Conservation (phyloP, 2,113 vertebrate genomes). For the Phycodurus eques region DNA sequence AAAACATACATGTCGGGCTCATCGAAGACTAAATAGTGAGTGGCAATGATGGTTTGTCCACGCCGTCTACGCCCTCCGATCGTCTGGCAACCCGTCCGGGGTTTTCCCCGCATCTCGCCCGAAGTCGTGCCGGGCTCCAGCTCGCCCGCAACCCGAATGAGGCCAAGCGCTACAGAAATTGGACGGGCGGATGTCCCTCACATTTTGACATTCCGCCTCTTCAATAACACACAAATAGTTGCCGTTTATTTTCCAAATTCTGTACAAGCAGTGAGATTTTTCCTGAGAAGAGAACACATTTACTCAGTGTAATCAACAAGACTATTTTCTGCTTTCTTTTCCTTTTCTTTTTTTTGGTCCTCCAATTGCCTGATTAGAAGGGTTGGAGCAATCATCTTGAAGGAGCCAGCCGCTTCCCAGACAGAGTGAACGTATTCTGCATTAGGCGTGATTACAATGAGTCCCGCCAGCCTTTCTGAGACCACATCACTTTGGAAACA, state of each 20-base stretch:
- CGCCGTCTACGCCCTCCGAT: no score
- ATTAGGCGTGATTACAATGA: slow-evolving; percentile 6
- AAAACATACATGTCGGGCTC: no score
- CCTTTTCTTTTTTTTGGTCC: not conserved
- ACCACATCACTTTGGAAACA: slow-evolving; percentile 3
- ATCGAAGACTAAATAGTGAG: no score
- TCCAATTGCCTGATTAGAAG: slow-evolving; percentile 4
- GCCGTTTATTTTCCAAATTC: not conserved
- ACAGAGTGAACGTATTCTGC: not conserved
- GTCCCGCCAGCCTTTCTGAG: slow-evolving; percentile 2
- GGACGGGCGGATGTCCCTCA: not conserved
- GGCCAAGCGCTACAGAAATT: not conserved
- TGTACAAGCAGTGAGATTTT: not conserved
- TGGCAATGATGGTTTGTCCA: no score
- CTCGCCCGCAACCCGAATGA: no score
- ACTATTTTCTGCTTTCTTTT: not conserved
- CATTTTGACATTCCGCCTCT: not conserved
- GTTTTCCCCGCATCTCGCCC: no score
- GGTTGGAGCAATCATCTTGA: not conserved
- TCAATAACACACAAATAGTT: not conserved
- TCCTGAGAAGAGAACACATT: not conserved
- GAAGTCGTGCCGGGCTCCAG: no score
- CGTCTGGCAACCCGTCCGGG: no score
- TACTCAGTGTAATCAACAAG: not conserved
- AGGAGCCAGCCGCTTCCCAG: not conserved